Evolutionary conservation across 53 echinoderm and acorn worm species (phyloP), one percentile per base, ranked within the genome.

Genomic region (Luidia sarsii): DNA sequence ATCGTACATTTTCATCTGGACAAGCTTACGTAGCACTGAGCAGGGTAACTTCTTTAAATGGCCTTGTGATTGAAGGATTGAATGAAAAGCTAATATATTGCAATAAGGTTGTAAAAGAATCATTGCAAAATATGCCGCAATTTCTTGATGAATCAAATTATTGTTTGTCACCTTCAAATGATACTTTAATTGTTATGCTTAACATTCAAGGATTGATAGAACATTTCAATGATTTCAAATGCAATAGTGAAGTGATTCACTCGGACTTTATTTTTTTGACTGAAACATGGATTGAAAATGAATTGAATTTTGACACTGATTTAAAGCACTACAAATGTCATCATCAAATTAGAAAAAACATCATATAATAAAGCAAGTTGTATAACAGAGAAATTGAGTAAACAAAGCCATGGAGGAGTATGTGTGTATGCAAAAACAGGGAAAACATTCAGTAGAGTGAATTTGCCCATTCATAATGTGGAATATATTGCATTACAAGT

Each of bases 1-100:
- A 90, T 57, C 36, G 48, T 14, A 73, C 34, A 30, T 87, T 87
- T 87, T 15, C 50, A 53, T 50, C 65, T 56, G 87, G 87, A 67
- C 87, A 87, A 25, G 84, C 89, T 60, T 89, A n/a, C n/a, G n/a
- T n/a, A n/a, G n/a, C n/a, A n/a, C n/a, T n/a, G n/a, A n/a, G n/a
- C n/a, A n/a, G n/a, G 85, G 90, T 90, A 6, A 81, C 75, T 20
- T 72, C 80, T 53, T 19, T 50, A 0, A 50, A 52, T 31, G 70
- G 70, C 14, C 54, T 71, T 53, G 20, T 52, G 14, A 71, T 56
- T 90, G 29, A 53, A 41, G 79, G n/a, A n/a, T n/a, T n/a, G n/a
- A n/a, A n/a, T n/a, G n/a, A n/a, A n/a, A n/a, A n/a, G n/a, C n/a
- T n/a, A 54, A 48, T 32, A 20, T 71, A 71, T 36, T 83, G 83